Evolutionary conservation across 2,113 vertebrate species (phyloP).

Genomic region (Syngnathus scovelli): DNA sequence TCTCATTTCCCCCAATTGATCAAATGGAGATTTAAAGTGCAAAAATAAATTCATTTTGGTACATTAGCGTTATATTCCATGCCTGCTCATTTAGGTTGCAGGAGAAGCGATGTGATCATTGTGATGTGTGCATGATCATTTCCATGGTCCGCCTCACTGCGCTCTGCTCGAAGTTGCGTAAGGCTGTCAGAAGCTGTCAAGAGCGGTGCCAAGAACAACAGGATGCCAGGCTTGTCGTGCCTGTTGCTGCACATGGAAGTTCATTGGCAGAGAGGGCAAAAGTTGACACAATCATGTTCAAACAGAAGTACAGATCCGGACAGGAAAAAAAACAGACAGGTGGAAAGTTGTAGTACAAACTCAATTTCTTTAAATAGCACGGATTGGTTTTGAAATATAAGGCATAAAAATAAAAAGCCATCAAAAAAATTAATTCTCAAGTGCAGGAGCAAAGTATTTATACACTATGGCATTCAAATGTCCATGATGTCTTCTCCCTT

Average conservation of each 20-base stretch:
- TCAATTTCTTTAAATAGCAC: no score
- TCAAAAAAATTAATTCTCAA: no score
- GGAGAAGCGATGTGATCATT: neutral
- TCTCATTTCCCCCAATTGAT: no score
- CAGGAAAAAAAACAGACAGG: neutral
- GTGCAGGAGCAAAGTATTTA: no score
- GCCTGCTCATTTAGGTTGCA: neutral
- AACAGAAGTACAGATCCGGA: neutral
- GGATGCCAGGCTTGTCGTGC: neutral
- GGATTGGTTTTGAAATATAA: no score
- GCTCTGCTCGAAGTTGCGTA: constrained; percentile 4
- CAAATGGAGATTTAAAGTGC: no score
- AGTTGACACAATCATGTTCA: neutral
- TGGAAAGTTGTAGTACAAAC: no score
- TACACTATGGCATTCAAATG: neutral
- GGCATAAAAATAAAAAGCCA: no score
- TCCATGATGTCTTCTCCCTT: neutral
- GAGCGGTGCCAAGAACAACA: constrained; percentile 25
- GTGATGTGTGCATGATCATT: constrained; percentile 3
- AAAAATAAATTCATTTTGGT: no score
- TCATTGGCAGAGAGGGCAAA: neutral
- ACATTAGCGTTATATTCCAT: neutral
- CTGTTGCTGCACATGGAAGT: neutral
- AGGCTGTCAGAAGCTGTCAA: constrained; percentile 11
- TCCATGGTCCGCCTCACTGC: constrained; percentile 3